These are phyloP conservation scores for Sebastes nivosus DNA, from an alignment of 2,797 vertebrate species.

Conservation along the genomic window DNA sequence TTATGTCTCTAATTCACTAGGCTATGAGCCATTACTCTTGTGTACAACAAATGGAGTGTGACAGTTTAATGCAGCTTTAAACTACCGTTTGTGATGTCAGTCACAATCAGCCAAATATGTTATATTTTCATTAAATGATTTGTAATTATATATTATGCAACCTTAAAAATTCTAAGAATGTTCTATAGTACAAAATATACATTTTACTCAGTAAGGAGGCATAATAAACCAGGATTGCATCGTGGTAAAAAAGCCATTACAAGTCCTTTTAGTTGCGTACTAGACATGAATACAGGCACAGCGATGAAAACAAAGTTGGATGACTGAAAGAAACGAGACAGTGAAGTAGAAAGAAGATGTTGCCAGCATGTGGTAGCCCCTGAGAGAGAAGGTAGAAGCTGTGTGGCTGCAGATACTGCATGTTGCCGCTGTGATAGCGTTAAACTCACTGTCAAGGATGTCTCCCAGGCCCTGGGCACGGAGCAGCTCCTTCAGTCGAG, in stretches of 20 bases:
- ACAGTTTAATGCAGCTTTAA: conserved; percentile 21
- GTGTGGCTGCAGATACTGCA: conserved; percentile 18
- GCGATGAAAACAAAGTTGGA: conserved; percentile 34
- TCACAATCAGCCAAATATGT: conserved; percentile 7
- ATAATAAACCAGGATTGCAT: conserved; percentile 12
- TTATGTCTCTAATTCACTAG: conserved; percentile 49
- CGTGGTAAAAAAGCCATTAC: background rate
- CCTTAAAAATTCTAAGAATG: background rate
- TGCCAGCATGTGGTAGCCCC: conserved; percentile 24
- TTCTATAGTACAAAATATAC: background rate
- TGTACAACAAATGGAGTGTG: conserved; percentile 21
- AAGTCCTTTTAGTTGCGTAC: conserved; percentile 9
- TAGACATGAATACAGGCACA: conserved; percentile 6
- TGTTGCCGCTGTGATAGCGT: background rate
- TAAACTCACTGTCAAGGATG: conserved; percentile 97
- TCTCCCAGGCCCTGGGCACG: conserved; percentile 96
- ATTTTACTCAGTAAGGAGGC: background rate
- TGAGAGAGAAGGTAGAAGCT: conserved; percentile 29
- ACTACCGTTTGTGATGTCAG: conserved; percentile 4
- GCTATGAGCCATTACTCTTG: conserved; percentile 33
- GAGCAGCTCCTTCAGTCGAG: conserved; percentile 94
- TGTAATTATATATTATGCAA: background rate
- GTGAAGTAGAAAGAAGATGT: conserved; percentile 34
- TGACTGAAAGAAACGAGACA: conserved; percentile 33
- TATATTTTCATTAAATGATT: background rate